These are phyloP conservation scores for Chrysolina oricalcia DNA, from an alignment of 2,888 invertebrate genomes.

Conservation along the genomic window DNA sequence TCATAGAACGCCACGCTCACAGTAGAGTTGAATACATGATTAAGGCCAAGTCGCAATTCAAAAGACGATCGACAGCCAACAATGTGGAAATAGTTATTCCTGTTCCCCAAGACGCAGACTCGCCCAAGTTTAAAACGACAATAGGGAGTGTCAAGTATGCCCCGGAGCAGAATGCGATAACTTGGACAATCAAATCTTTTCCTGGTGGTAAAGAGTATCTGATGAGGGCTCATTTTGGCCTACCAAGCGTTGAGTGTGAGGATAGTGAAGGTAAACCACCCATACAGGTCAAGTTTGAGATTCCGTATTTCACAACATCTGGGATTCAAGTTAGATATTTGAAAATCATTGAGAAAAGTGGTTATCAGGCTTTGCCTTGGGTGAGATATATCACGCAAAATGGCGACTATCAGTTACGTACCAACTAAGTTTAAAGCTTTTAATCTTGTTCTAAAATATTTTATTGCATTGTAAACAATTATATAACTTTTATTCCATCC, in stretches of 20 bases:
- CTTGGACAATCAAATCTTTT: slow-evolving; percentile 98
- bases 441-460: slow-evolving; percentile 19
- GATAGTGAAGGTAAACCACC: slow-evolving; percentile 97
- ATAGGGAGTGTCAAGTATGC: slow-evolving; percentile 98
- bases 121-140: slow-evolving; percentile 98
- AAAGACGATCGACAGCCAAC: slow-evolving; percentile 97
- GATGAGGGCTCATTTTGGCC: slow-evolving; percentile 97
- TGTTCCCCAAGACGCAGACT: slow-evolving; percentile 97
- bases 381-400: slow-evolving; percentile 99
- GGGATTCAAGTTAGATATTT: slow-evolving; percentile 97
- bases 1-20: slow-evolving; percentile 97
- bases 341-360: slow-evolving; percentile 99
- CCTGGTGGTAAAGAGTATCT: slow-evolving; percentile 98
- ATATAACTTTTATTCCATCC: slow-evolving; percentile 32
- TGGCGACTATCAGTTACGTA: slow-evolving; percentile 97
- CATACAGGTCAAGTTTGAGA: slow-evolving; percentile 99
- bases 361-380: slow-evolving; percentile 99
- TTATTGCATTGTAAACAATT: slow-evolving; percentile 30
- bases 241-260: slow-evolving; percentile 96
- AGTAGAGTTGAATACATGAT: slow-evolving; percentile 99
- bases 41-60: slow-evolving; percentile 98
- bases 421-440: slow-evolving; percentile 77
- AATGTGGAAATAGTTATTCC: slow-evolving; percentile 98
- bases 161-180: slow-evolving; percentile 96
- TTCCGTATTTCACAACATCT: slow-evolving; percentile 98